Evolutionary conservation across 2,113 vertebrate species (phyloP).

Genomic region (Alligator mississippiensis): DNA sequence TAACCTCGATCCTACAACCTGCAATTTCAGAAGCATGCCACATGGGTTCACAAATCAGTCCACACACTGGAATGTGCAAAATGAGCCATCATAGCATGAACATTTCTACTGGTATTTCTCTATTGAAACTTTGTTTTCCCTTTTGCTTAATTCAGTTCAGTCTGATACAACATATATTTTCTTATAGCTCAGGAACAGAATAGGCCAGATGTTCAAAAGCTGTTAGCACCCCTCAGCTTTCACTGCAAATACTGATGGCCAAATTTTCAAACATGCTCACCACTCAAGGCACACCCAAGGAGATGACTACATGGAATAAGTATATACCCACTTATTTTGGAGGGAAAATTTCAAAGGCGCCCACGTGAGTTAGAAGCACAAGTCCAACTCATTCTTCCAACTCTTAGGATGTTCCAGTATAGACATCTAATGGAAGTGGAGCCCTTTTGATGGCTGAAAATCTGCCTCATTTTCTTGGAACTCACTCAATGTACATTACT

Average conservation of each 20-base stretch:
- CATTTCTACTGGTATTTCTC: neutral
- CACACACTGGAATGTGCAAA: neutral
- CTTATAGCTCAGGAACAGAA: neutral
- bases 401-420: neutral
- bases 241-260: neutral
- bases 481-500: neutral
- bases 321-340: neutral
- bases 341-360: neutral
- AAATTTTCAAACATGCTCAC: neutral
- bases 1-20: too few relatives aligned
- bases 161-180: neutral
- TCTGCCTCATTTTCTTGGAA: fast-evolving
- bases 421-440: neutral
- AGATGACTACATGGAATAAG: neutral
- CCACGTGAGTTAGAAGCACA: neutral
- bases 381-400: neutral
- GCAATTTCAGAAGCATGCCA: neutral
- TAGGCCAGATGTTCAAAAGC: neutral
- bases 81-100: neutral
- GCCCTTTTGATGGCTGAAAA: fast-evolving
- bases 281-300: neutral
- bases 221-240: neutral
- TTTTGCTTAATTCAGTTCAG: neutral
- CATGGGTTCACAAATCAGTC: too few relatives aligned
- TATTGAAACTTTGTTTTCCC: neutral